Conservation (phyloP, 2,113 vertebrate species). For the Brachypteracias leptosomus region DNA sequence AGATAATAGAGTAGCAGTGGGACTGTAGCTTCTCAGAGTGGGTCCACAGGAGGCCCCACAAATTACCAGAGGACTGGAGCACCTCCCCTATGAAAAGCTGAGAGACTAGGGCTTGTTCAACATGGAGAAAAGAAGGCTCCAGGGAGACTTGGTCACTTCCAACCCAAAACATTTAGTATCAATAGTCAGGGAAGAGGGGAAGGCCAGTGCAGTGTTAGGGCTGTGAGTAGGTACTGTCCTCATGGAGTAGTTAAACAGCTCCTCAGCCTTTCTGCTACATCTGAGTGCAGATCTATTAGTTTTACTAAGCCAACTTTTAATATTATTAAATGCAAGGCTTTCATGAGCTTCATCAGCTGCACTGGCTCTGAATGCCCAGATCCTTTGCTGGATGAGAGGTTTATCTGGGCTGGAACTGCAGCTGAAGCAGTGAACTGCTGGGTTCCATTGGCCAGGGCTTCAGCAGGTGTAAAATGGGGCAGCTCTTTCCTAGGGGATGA, state of each 20-base stretch:
- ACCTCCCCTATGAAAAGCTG: too few relatives aligned
- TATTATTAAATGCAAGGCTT: not conserved
- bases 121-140: not conserved
- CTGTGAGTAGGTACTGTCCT: not conserved
- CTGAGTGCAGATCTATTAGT: not conserved
- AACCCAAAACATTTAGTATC: not conserved
- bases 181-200: not conserved
- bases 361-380: not conserved
- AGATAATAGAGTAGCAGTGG: not conserved
- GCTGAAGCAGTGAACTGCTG: not conserved
- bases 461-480: not conserved
- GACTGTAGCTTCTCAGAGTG: not conserved
- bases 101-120: not conserved
- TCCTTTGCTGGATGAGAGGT: not conserved
- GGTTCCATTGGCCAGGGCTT: not conserved
- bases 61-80: not conserved
- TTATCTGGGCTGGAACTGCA: not conserved
- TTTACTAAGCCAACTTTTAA: not conserved
- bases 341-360: not conserved
- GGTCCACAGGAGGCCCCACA: not conserved
- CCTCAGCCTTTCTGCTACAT: not conserved
- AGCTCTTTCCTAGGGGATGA: not conserved
- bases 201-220: not conserved
- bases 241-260: not conserved
- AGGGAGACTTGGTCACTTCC: not conserved